Conservation (phyloP, 2,888 invertebrate genomes). For the Scaptomyza caliginosa region DNA sequence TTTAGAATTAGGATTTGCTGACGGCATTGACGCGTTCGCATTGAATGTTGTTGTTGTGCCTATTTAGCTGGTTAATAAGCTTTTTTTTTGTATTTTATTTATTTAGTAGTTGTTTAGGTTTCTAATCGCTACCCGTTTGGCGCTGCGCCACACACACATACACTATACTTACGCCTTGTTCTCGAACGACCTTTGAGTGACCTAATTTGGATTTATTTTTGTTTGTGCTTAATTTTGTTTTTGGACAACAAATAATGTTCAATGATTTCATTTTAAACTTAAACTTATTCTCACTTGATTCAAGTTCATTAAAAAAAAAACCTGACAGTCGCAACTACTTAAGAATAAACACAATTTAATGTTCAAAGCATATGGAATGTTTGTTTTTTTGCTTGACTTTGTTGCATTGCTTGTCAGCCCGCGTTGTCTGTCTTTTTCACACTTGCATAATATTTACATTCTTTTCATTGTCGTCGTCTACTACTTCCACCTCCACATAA, state of each 20-base stretch:
- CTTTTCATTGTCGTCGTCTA: neutral
- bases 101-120: conserved; percentile 49
- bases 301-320: neutral
- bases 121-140: conserved; percentile 41
- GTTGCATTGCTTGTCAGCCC: conserved; percentile 26
- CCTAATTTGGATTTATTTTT: conserved; percentile 49
- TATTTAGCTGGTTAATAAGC: conserved; percentile 45
- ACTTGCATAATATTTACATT: conserved; percentile 14
- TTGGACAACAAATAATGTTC: conserved; percentile 4
- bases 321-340: neutral
- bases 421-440: neutral
- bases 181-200: conserved; percentile 53
- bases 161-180: conserved; percentile 20
- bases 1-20: conserved; percentile 49
- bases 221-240: conserved; percentile 13
- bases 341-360: neutral
- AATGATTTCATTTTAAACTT: conserved; percentile 4
- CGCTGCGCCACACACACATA: conserved; percentile 26
- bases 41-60: conserved; percentile 35
- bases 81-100: conserved; percentile 7
- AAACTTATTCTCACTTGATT: neutral
- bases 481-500: neutral
- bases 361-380: conserved; percentile 24
- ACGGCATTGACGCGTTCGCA: conserved; percentile 49
- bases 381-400: neutral